Evolutionary conservation across 2,888 invertebrate genomes (phyloP), one percentile per base, ranked within the genome.

Genomic region (Cybosia mesomella): DNA sequence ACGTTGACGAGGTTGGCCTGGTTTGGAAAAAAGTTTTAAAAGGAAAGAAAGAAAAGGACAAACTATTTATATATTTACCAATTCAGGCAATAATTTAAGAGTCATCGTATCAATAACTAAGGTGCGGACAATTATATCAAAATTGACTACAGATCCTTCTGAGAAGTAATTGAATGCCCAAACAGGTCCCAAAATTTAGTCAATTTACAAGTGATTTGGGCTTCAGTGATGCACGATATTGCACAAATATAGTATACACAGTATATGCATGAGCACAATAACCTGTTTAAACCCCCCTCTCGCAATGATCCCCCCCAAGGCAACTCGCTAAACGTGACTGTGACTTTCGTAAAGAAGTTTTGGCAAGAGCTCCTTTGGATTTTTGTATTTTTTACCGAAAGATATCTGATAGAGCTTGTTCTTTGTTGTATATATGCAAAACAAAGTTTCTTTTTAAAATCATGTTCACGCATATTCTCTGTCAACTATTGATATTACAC

Each of bases 311-410:
- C 28, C 70, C 66, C 74, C 67, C 75, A 64, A 74, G 73, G 74
- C 68, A 79, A 79, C 75, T 80, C 75, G 76, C 76, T 72, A 79
- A 82, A 86, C 87, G 83, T 85, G 87, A 83, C 79, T 82, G 72
- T 67, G 74, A 76, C 79, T 87, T 85, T 83, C 80, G 82, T 73
- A 83, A 85, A 83, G 83, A 82, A 74, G 85, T 83, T 86, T 81
- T 72, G 61, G 72, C 74, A 66, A 68, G 73, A 80, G 77, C 79
- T 80, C 71, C 63, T 76, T 75, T 74, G 67, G 72, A 63, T 73
- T 74, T 77, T 74, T 72, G 24, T 72, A 57, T 68, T 70, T 76
- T 81, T 80, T 71, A 67, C 64, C 67, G 63, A 79, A 75, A 74
- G 70, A 74, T 81, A 82, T 81, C 82, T 80, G 82, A 82, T 80